Evolutionary conservation across 2,888 invertebrate genomes (phyloP).

Genomic region (Trichogramma dendrolimi): DNA sequence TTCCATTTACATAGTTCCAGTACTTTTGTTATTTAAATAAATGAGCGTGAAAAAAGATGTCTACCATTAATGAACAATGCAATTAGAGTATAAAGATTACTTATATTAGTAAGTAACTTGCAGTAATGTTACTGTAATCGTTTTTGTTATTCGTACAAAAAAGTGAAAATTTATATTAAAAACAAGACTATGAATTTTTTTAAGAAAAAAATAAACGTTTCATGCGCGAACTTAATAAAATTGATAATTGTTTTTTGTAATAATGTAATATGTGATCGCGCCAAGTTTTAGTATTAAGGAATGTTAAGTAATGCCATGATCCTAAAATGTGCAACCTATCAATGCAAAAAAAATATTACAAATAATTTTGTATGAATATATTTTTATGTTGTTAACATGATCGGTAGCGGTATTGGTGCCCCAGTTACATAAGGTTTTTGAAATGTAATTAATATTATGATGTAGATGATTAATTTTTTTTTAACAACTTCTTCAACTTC

Average conservation of each 20-base stretch:
- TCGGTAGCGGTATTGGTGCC: constrained; percentile 27
- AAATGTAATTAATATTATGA: constrained; percentile 5
- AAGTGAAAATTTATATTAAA: constrained; percentile 15
- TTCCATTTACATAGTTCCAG: no score
- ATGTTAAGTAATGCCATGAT: constrained; percentile 42
- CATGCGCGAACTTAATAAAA: constrained; percentile 19
- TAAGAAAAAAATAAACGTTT: constrained; percentile 11
- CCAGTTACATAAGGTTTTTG: constrained; percentile 18
- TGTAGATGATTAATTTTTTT: no score
- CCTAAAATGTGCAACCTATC: constrained; percentile 48
- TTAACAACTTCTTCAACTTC: no score
- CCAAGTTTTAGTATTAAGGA: constrained; percentile 31
- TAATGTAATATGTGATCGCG: constrained; percentile 28
- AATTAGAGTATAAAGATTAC: constrained; percentile 17
- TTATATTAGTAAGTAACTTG: constrained; percentile 19
- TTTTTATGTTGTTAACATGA: constrained; percentile 25
- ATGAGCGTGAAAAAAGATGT: neutral
- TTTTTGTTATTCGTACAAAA: constrained; percentile 10
- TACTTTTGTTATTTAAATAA: constrained; percentile 9
- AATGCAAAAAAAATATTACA: constrained; percentile 49
- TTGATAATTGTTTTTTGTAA: constrained; percentile 12
- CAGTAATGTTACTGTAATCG: constrained; percentile 19
- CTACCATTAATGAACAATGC: constrained; percentile 9
- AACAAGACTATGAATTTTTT: constrained; percentile 17
- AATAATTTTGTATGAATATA: constrained; percentile 39